A percentile compares a stretch with the other conserved stretches of the same genome.
Evolutionary conservation across 2,888 invertebrate genomes (phyloP).

Genomic region (Limnephilus lunatus): DNA sequence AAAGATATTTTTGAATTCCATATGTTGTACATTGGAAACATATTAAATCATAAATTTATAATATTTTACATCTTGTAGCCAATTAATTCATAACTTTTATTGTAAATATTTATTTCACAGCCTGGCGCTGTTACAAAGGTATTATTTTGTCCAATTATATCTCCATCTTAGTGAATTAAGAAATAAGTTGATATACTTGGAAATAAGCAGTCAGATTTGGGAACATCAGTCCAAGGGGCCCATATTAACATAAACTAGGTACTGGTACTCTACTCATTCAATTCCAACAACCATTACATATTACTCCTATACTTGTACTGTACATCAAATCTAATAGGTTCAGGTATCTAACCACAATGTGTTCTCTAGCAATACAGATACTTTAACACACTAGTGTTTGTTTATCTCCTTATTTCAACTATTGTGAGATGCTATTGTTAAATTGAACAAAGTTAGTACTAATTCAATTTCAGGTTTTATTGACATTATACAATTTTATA

Average conservation of each 20-base stretch:
- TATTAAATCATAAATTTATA: conserved; percentile 53
- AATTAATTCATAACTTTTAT: conserved; percentile 44
- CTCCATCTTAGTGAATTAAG: conserved; percentile 55
- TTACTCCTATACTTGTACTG: too few relatives aligned
- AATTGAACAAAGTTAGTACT: background rate
- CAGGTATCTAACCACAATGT: background rate
- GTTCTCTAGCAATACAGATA: background rate
- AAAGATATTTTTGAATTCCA: conserved; percentile 57
- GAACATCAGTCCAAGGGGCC: conserved; percentile 36
- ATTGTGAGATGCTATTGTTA: background rate
- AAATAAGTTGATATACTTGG: conserved; percentile 47
- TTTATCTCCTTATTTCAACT: background rate
- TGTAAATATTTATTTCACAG: conserved; percentile 61
- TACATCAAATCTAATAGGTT: too few relatives aligned
- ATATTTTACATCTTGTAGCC: conserved; percentile 41
- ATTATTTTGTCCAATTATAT: conserved; percentile 45
- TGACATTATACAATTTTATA: conserved; percentile 18
- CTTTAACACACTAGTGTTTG: background rate
- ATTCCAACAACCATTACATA: background rate
- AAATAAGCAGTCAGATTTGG: conserved; percentile 1
- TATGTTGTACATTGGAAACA: conserved; percentile 55
- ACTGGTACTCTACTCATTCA: background rate
- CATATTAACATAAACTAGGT: conserved; percentile 11
- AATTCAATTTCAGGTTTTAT: conserved; percentile 32
- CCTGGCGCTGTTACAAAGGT: conserved; percentile 60